Percentiles rank a stretch among this genome's conserved stretches.
Evolutionary conservation across 2,888 invertebrate species (phyloP).

Genomic region (Neoscelio sp.): DNA sequence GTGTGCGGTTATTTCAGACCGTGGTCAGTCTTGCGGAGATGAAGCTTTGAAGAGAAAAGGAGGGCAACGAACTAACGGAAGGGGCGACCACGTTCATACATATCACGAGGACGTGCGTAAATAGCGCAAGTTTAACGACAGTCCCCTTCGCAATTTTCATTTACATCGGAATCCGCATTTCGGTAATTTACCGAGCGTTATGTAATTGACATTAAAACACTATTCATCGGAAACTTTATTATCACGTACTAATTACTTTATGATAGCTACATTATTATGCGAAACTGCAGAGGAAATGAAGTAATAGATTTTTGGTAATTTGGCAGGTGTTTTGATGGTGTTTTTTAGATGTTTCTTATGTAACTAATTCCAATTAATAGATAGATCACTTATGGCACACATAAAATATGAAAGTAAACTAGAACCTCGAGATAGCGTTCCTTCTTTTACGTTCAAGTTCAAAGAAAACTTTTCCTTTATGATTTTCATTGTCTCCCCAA

Average conservation of each 20-base stretch:
- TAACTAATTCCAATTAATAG: too few relatives aligned
- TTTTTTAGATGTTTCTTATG: too few relatives aligned
- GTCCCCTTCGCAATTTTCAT: conserved; percentile 38
- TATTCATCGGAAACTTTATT: conserved; percentile 41
- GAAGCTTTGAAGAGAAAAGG: conserved; percentile 59
- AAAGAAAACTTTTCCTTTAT: too few relatives aligned
- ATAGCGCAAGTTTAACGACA: conserved; percentile 67
- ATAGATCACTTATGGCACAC: too few relatives aligned
- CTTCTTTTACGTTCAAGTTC: too few relatives aligned
- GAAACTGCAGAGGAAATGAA: conserved; percentile 20
- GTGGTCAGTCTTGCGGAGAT: conserved; percentile 66
- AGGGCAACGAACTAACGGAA: conserved; percentile 57
- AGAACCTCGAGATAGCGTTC: too few relatives aligned
- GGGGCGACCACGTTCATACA: conserved; percentile 28
- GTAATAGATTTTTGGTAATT: too few relatives aligned
- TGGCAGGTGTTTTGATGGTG: too few relatives aligned
- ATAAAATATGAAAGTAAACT: too few relatives aligned
- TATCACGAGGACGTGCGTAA: conserved; percentile 58
- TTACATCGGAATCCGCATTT: conserved; percentile 8
- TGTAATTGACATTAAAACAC: conserved; percentile 14
- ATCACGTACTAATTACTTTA: conserved; percentile 28
- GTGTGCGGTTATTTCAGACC: conserved; percentile 57
- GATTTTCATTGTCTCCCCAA: too few relatives aligned
- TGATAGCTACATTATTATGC: conserved; percentile 17
- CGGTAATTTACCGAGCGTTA: conserved; percentile 23